Evolutionary conservation across 2,113 vertebrate species (phyloP), one percentile per base, ranked within the genome.

Genomic region (Cisticola juncidis): DNA sequence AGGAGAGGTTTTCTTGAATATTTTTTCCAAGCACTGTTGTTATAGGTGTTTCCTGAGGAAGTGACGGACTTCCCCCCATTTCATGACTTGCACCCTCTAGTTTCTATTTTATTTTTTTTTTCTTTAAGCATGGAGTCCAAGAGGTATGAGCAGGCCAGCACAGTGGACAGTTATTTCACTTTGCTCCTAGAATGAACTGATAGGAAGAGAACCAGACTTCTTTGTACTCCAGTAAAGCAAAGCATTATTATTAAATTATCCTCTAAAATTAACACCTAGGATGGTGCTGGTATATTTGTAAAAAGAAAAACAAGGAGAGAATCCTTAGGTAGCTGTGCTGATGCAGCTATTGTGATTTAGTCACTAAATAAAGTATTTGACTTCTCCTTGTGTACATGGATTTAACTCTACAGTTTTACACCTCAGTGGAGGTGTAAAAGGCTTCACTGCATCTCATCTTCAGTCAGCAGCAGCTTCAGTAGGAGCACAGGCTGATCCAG

Each of bases 11-110:
- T 94, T 93, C 95, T 96, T 60, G 45, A 78, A 33, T 92, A 61
- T 86, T 96, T 97, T 95, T 94, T 93, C 94, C 93, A 96, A 95
- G 90, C 5, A 14, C 93, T 97, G 96, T 96, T 97, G 96, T 97
- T 96, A 78, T 97, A 97, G 96, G 96, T 97, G 96, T 96, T 97
- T 97, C 96, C 96, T 97, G 93, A 97, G 95, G 94, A 96, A 96
- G 90, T 96, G 95, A 95, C 81, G 0, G 58, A 91, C 87, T 92
- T 91, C 48, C 51, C 70, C 74, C 47, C 83, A n/a, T 40, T 44
- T 48, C 62, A 70, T 56, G 82, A 90, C 69, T 93, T 35, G 36
- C 76, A 92, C 93, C 68, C 94, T 91, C 25, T n/a, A 78, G 73
- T 28, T 96, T 81, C 64, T 77, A 29, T 33, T 90, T 88, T 38